Conservation (phyloP, 1,140 invertebrate genomes). For the Drosophila pachea region DNA sequence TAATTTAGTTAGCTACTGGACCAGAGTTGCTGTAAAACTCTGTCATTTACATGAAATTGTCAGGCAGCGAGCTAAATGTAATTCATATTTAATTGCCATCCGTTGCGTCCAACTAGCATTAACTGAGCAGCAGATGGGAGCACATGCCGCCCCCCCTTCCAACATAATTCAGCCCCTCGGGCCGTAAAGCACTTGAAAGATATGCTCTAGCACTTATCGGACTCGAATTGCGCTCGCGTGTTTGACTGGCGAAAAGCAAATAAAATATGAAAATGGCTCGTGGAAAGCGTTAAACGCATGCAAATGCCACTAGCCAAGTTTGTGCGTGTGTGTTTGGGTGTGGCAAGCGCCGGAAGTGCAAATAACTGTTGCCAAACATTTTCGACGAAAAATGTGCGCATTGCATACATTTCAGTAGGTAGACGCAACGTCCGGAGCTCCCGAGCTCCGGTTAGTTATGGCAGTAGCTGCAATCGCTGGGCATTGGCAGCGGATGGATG, state of each 20-base stretch:
- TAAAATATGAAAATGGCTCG: constrained; percentile 67
- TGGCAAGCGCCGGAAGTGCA: constrained; percentile 61
- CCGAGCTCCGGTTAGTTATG: not conserved
- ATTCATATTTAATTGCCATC: constrained; percentile 34
- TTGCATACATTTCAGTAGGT: constrained; percentile 52
- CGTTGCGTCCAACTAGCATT: constrained; percentile 19
- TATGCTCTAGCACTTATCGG: constrained; percentile 48
- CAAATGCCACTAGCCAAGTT: constrained; percentile 19
- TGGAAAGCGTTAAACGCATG: constrained; percentile 40
- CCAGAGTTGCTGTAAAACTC: constrained; percentile 21
- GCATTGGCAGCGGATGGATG: not conserved
- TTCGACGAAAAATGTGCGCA: constrained; percentile 68
- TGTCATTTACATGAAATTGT: constrained; percentile 31
- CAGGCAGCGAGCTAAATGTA: constrained; percentile 27
- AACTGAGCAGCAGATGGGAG: constrained; percentile 16
- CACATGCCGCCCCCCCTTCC: not conserved
- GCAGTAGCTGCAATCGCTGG: not conserved
- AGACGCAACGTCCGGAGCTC: not conserved
- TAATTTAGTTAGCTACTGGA: constrained; percentile 39
- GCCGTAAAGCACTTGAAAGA: constrained; percentile 14
- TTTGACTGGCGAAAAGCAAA: constrained; percentile 54
- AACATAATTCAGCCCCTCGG: not conserved
- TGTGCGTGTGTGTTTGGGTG: constrained; percentile 9
- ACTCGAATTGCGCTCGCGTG: constrained; percentile 29
- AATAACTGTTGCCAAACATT: constrained; percentile 76